These are phyloP conservation scores for Belgica antarctica DNA, from an alignment of 2,888 invertebrate species.

Conservation along the genomic window DNA sequence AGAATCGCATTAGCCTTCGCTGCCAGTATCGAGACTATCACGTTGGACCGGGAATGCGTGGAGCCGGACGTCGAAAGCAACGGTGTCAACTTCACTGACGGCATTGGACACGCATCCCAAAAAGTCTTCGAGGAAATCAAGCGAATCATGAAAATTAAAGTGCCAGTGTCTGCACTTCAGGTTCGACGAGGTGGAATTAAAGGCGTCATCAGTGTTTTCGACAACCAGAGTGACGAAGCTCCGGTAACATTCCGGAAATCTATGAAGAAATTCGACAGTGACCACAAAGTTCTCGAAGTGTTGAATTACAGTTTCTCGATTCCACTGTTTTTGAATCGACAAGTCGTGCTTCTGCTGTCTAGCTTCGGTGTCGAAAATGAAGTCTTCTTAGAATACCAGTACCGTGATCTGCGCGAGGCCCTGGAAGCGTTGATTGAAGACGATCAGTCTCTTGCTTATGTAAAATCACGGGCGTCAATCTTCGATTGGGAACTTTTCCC, in stretches of 20 bases:
- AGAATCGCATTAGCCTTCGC: slow-evolving; percentile 4
- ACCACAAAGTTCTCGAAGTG: slow-evolving; percentile 6
- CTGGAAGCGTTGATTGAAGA: slow-evolving; percentile 3
- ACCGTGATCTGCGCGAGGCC: neutral
- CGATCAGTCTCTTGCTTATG: neutral
- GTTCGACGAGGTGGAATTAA: slow-evolving; percentile 13
- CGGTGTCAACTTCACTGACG: neutral
- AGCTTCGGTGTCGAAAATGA: neutral
- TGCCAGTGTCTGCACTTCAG: neutral
- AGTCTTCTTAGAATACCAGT: neutral
- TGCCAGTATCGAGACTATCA: slow-evolving; percentile 6
- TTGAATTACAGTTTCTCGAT: neutral
- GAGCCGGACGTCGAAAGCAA: neutral
- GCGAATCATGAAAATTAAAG: neutral
- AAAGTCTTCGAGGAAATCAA: neutral
- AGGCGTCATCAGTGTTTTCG: slow-evolving; percentile 2
- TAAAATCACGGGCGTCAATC: slow-evolving; percentile 4
- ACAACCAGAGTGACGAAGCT: neutral
- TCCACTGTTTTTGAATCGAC: neutral
- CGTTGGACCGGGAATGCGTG: neutral
- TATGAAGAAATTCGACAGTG: slow-evolving; percentile 16
- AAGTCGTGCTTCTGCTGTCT: slow-evolving; percentile 7
- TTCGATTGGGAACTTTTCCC: neutral
- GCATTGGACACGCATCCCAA: neutral
- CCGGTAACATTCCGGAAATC: neutral